Evolutionary conservation across 2,113 vertebrate genomes (phyloP), one percentile per base, ranked within the genome.

Genomic region (Spea bombifrons): DNA sequence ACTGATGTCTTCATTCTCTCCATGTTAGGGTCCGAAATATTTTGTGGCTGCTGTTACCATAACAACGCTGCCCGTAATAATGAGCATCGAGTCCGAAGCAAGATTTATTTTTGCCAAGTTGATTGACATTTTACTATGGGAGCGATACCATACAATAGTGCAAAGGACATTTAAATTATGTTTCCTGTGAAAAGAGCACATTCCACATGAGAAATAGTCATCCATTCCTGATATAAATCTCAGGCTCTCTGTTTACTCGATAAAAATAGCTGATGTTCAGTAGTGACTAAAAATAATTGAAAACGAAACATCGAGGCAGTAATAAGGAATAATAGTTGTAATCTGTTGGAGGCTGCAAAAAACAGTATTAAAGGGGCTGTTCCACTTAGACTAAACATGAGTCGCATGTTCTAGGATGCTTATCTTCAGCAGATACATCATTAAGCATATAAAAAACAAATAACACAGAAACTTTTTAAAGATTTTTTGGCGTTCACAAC

Each of bases 61-160:
- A 76, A 76, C 75, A 70, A 76, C 45, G 16, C 4, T 30, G 10
- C 55, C 50, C 66, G 48, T 43, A 45, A 10, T 70, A 70, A 59
- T 47, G 66, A 45, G 43, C 12, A 0, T 16, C 49, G 7, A 16
- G 7, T 15, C 30, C 7, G 2, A 46, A 55, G 13, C 9, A 43
- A 66, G 5, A 44, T 66, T 52, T n/a, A 66, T 17, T 68, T 53
- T 30, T 57, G 17, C 52, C 13, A 75, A 48, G 48, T 15, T 49
- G 17, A 65, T 75, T 30, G 71, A 50, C 13, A 66, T 44, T 43
- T 43, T 45, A 53, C 47, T 75, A 16, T 55, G 64, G 50, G 67
- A 64, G 63, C 72, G 10, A 50, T 48, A 44, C 3, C n/a, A 17
- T 30, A 57, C 46, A 59, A 4, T 59, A 45, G 65, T 67, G 45